phyloP scores from a whole-genome alignment of 2,797 vertebrate species.

The Microchirus variegatus region DNA sequence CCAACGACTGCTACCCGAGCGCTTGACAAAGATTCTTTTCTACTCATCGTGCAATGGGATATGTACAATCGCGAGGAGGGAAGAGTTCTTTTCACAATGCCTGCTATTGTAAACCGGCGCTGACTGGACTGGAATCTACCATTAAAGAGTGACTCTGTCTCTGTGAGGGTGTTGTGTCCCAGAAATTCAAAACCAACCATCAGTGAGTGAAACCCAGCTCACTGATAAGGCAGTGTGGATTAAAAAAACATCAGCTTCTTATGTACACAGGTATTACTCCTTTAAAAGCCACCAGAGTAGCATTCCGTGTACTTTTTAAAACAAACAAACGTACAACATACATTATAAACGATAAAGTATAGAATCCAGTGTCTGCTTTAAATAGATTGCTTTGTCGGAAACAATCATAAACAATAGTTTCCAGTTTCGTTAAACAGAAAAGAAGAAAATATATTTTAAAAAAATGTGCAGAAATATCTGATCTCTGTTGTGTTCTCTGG shows the following conservation, averaged over 20 bases:
- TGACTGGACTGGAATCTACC: conserved; percentile 53
- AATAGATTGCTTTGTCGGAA: conserved; percentile 60
- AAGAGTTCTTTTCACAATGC: conserved; percentile 67
- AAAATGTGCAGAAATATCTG: conserved; percentile 68
- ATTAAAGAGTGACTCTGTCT: conserved; percentile 58
- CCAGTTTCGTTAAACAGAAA: conserved; percentile 57
- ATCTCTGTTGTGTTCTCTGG: conserved; percentile 60
- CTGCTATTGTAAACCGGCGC: conserved; percentile 68
- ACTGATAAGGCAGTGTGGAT: conserved; percentile 73
- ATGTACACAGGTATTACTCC: conserved; percentile 31
- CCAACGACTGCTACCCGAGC: conserved; percentile 37
- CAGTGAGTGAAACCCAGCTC: conserved; percentile 65
- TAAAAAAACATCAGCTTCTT: conserved; percentile 48
- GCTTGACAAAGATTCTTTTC: conserved; percentile 55
- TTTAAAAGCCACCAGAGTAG: conserved; percentile 42
- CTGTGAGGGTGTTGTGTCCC: conserved; percentile 66
- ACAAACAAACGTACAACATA: conserved; percentile 11
- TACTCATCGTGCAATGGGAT: conserved; percentile 67
- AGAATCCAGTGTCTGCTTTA: conserved; percentile 80
- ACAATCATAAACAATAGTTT: conserved; percentile 71
- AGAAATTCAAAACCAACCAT: conserved; percentile 75
- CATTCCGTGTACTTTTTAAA: conserved; percentile 53
- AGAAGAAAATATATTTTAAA: conserved; percentile 27
- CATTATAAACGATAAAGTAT: conserved; percentile 71
- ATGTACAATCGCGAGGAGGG: conserved; percentile 51